A percentile compares a stretch with the other conserved stretches of the same genome.
These are phyloP conservation scores for Mycogona germanica DNA, from an alignment of 2,888 invertebrate genomes.

Conservation along the genomic window DNA sequence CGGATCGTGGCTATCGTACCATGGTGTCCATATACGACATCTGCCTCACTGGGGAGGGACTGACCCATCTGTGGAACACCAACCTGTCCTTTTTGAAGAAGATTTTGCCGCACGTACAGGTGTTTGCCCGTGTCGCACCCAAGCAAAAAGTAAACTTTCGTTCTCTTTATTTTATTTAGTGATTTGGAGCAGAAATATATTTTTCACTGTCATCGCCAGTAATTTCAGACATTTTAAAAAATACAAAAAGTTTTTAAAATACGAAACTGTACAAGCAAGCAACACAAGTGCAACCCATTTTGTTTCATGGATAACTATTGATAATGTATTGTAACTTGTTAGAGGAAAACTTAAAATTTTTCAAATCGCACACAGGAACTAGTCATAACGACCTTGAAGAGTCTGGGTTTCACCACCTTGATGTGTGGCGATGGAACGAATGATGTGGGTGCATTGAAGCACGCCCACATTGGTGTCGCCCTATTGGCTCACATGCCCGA, in stretches of 20 bases:
- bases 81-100: conserved; percentile 50
- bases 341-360: not conserved
- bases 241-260: not conserved
- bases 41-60: conserved; percentile 89
- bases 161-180: not conserved
- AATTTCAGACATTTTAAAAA: no score
- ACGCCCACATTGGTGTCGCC: conserved; percentile 91
- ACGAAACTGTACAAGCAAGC: not conserved
- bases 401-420: conserved; percentile 73
- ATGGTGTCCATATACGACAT: conserved; percentile 68
- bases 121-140: conserved; percentile 95
- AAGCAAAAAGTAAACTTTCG: conserved; percentile 68
- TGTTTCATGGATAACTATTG: no score
- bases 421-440: conserved; percentile 99
- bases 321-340: not conserved
- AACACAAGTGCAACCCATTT: conserved; percentile 1
- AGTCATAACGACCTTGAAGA: conserved; percentile 78
- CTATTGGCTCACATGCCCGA: conserved; percentile 70
- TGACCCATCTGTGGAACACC: conserved; percentile 52
- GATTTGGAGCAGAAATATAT: not conserved
- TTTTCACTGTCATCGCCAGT: not conserved
- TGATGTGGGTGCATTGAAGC: conserved; percentile 97
- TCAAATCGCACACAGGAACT: conserved; percentile 47
- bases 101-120: conserved; percentile 71
- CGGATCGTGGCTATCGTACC: conserved; percentile 37